Evolutionary conservation across 2,797 vertebrate species (phyloP), one percentile per base, ranked within the genome.

Genomic region (Melanotaenia boesemani): DNA sequence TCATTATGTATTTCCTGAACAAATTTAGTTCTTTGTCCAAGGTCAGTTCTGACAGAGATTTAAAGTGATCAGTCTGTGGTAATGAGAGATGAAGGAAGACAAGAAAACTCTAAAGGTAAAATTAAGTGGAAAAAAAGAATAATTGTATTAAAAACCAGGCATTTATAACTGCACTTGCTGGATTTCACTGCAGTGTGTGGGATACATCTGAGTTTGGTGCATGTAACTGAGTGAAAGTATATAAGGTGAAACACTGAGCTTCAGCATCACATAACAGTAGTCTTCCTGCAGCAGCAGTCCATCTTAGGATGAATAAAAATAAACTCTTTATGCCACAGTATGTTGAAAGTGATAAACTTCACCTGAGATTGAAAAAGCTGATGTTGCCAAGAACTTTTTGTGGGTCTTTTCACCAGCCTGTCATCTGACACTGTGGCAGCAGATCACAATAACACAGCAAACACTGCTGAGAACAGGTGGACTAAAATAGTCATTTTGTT

Each of bases 41-140:
- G 92, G 94, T 95, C 90, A 94, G 85, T 81, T 83, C 87, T 92
- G 93, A 93, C 86, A 93, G 86, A 93, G 90, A 94, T 94, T 91
- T 93, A 92, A 92, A 93, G 87, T 92, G 92, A 94, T 92, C 90
- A 84, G 78, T 79, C 65, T 39, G 15, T 57, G 50, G 12, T 30
- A 28, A 18, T 48, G 52, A 7, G n/a, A 64, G n/a, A 57, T 15
- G 22, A 24, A 30, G 37, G 34, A 57, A 72, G 20, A 9, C 9
- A 32, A 56, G 32, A 62, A 57, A 72, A 26, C 26, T 83, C 16
- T 72, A 84, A 68, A 63, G 76, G 26, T 68, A 74, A 79, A 77
- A 77, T 36, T 13, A 16, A 71, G 22, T 11, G 13, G 37, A 10
- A 30, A 22, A 64, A 44, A 41, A 22, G 62, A 22, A 73, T 6